Evolutionary conservation across 1,140 invertebrate species (phyloP).

Genomic region (Phocides pigmalion): DNA sequence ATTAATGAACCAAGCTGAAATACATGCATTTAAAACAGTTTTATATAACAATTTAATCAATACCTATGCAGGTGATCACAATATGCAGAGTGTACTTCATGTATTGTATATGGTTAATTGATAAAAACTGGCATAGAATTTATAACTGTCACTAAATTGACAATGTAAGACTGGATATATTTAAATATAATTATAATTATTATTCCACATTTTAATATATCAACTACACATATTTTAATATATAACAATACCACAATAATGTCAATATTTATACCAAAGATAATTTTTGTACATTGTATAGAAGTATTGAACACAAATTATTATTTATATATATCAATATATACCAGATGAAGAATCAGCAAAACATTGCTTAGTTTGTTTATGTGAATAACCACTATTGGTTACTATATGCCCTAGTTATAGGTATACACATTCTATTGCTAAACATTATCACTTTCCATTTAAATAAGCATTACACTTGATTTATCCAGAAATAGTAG

Average conservation of each 20-base stretch:
- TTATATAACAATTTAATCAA: not conserved
- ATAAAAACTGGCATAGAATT: slow-evolving; percentile 7
- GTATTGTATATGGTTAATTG: not conserved
- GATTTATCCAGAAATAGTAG: no score
- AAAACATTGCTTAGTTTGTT: not conserved
- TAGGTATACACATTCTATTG: no score
- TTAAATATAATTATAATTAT: slow-evolving; percentile 6
- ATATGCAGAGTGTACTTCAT: not conserved
- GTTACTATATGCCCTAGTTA: no score
- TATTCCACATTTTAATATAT: slow-evolving; percentile 7
- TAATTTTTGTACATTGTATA: slow-evolving; percentile 23
- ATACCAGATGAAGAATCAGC: not conserved
- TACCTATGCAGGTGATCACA: not conserved
- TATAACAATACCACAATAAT: slow-evolving; percentile 10
- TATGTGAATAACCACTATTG: no score
- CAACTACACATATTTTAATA: slow-evolving; percentile 4
- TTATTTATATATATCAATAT: slow-evolving; percentile 4
- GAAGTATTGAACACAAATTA: slow-evolving; percentile 4
- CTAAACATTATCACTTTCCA: no score
- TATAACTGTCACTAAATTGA: slow-evolving; percentile 8
- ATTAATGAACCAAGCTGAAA: not conserved
- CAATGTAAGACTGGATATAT: slow-evolving; percentile 35
- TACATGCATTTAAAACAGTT: slow-evolving; percentile 4
- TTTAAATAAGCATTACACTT: no score
- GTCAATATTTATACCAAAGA: slow-evolving; percentile 36